Conservation (phyloP, 1,140 invertebrate genomes). For the Probaryconus sp. region DNA sequence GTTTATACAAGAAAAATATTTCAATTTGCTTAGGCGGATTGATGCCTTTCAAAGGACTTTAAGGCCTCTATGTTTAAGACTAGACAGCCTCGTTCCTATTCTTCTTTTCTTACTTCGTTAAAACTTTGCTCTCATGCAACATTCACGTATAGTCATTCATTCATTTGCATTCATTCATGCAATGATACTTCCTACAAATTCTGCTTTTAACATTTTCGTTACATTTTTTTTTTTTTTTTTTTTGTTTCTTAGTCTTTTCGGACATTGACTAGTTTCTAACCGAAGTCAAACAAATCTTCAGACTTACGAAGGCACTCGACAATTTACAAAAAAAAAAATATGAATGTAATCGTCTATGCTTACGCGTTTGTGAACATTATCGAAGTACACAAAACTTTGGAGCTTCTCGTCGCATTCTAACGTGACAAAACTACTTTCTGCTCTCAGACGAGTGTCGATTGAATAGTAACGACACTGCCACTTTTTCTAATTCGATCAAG, state of each 20-base stretch:
- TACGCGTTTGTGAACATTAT: constrained; percentile 41
- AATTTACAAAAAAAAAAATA: constrained; percentile 57
- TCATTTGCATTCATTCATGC: constrained; percentile 48
- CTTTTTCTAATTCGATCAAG: not conserved
- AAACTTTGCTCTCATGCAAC: constrained; percentile 48
- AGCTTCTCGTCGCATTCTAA: constrained; percentile 23
- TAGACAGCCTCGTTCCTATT: constrained; percentile 74
- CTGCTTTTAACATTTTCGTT: constrained; percentile 53
- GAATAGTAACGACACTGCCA: constrained; percentile 26
- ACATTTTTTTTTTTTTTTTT: constrained; percentile 46
- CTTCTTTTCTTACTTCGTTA: constrained; percentile 57
- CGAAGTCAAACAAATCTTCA: constrained; percentile 61
- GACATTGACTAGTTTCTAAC: constrained; percentile 75
- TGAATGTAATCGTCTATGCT: constrained; percentile 39
- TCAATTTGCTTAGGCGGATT: constrained; percentile 54
- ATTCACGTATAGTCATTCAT: constrained; percentile 46
- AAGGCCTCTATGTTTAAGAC: constrained; percentile 74
- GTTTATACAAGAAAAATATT: constrained; percentile 58
- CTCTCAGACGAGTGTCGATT: constrained; percentile 42
- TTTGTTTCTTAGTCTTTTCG: constrained; percentile 60
- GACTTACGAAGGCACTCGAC: constrained; percentile 65
- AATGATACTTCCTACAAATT: constrained; percentile 56
- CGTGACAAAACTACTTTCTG: constrained; percentile 39
- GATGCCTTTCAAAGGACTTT: constrained; percentile 64
- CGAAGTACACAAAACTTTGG: constrained; percentile 46